Percentiles rank a stretch among this genome's conserved stretches.
Evolutionary conservation across 37 sponge, comb jelly and placozoan species (phyloP).

Genomic region (Aplysina aerophoba): DNA sequence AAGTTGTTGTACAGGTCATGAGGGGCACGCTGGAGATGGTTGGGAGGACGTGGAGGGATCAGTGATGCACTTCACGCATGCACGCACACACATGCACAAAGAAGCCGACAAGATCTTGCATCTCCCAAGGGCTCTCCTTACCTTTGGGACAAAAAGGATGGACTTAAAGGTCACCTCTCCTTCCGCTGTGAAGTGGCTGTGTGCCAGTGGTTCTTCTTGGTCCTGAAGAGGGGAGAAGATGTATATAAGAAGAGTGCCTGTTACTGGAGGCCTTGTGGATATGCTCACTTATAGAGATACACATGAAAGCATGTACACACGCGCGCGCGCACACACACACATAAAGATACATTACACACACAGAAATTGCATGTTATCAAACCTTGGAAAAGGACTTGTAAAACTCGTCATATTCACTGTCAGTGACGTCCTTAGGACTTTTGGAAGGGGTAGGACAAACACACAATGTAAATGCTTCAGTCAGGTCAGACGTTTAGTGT

Average conservation of each 20-base stretch:
- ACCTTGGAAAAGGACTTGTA: conserved; percentile 93
- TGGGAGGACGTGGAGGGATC: not conserved
- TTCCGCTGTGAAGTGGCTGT: conserved; percentile 96
- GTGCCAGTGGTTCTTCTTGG: conserved; percentile 84
- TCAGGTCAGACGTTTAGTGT: no score
- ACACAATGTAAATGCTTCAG: not conserved
- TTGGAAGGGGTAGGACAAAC: not conserved
- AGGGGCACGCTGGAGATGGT: conserved; percentile 69
- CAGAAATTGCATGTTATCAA: not conserved
- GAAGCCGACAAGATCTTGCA: not conserved
- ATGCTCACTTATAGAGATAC: no score
- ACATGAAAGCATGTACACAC: not conserved
- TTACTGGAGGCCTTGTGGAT: no score
- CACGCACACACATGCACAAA: conserved; percentile 24
- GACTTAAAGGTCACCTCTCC: conserved; percentile 97
- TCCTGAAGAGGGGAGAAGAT: conserved; percentile 36
- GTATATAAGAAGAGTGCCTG: not conserved
- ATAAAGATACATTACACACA: not conserved
- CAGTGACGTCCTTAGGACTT: conserved; percentile 91
- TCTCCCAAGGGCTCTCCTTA: conserved; percentile 23
- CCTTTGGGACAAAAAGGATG: conserved; percentile 91
- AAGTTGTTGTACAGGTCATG: conserved; percentile 81
- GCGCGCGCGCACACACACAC: not conserved
- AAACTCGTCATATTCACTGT: conserved; percentile 90
- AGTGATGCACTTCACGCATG: not conserved